Conservation (phyloP, 2,113 vertebrate genomes). For the Heterocephalus glaber region DNA sequence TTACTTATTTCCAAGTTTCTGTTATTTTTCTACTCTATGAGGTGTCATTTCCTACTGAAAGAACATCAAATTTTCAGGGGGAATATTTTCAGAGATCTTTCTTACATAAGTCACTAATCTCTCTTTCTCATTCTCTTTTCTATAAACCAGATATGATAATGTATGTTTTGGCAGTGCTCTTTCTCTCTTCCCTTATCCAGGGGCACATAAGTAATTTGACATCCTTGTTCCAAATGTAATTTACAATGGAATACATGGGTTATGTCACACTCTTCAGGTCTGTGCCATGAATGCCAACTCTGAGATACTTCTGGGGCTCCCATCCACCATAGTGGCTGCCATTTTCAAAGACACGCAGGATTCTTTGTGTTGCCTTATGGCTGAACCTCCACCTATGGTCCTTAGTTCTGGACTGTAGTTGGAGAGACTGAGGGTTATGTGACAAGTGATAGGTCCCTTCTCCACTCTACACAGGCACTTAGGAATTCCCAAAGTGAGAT, state of each 20-base stretch:
- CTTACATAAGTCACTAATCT: not conserved
- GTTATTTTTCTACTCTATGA: not conserved
- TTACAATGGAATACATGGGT: not conserved
- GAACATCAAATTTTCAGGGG: not conserved
- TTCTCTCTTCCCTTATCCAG: not conserved
- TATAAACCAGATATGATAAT: not conserved
- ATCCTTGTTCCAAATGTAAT: not conserved
- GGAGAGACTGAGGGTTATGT: not conserved
- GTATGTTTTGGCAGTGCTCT: not conserved
- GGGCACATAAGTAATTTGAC: not conserved
- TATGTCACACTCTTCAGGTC: not conserved
- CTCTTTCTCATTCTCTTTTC: not conserved
- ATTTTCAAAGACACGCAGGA: not conserved
- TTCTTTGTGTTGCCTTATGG: not conserved
- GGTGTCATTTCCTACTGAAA: not conserved
- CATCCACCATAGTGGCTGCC: too few species aligned
- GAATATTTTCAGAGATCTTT: not conserved
- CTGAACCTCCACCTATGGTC: not conserved
- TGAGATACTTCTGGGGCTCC: not conserved
- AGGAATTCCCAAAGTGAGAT: not conserved
- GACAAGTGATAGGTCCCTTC: not conserved
- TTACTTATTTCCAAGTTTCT: not conserved
- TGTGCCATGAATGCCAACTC: not conserved
- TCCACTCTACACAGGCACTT: not conserved
- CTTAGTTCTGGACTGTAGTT: not conserved